Evolutionary conservation across 2,113 vertebrate species (phyloP).

Genomic region (Ailurus styani): DNA sequence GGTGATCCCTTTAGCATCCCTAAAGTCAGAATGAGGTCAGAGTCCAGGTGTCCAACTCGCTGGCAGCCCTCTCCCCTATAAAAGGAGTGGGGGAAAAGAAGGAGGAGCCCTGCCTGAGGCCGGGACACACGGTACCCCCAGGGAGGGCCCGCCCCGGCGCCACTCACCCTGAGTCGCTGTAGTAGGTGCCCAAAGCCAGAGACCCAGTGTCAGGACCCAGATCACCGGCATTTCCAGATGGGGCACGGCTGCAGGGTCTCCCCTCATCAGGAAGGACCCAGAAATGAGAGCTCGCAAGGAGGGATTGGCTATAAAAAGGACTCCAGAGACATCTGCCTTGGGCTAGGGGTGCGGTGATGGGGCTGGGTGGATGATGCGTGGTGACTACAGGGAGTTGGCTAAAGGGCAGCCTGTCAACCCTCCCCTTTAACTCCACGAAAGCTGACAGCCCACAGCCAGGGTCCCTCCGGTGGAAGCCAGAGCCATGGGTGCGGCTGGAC

Average conservation of each 20-base stretch:
- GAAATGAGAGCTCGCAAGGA: neutral
- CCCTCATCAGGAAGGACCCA: neutral
- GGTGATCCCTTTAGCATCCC: neutral
- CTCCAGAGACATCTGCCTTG: neutral
- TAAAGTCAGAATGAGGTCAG: neutral
- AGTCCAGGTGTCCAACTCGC: neutral
- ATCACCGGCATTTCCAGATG: conserved; percentile 28
- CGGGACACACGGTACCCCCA: neutral
- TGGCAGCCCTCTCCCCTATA: neutral
- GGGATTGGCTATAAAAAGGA: neutral
- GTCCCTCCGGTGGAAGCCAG: neutral
- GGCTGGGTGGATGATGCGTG: neutral
- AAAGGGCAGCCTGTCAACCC: neutral
- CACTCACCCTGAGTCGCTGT: neutral
- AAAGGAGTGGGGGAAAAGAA: neutral
- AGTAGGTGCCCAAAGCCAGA: neutral
- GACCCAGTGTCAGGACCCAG: neutral
- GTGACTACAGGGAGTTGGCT: neutral
- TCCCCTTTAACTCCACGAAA: neutral
- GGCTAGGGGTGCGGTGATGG: neutral
- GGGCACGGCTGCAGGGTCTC: neutral
- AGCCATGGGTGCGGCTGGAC: neutral
- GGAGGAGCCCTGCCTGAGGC: neutral
- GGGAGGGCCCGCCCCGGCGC: too few species aligned
- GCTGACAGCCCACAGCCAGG: neutral